phyloP scores from a whole-genome alignment of 2,113 vertebrate genomes.

The Orycteropus afer region DNA sequence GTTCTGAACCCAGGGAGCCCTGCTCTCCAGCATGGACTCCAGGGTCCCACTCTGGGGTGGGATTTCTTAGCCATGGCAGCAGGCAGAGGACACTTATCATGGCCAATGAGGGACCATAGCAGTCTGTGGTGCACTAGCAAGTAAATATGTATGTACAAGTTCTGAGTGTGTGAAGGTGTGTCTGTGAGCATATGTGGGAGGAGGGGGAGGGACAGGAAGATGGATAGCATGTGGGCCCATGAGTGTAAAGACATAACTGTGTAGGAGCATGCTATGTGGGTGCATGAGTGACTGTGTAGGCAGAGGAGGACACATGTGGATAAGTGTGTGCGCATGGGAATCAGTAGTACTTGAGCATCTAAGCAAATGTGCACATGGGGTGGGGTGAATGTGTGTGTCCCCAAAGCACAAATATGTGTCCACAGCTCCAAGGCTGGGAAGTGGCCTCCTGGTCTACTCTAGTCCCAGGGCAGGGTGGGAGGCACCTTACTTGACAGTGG shows the following conservation, averaged over 20 bases:
- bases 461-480: not conserved
- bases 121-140: not conserved
- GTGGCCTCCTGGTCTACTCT: not conserved
- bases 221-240: fast-evolving
- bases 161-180: not conserved
- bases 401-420: not conserved
- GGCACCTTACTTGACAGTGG: slow-evolving; percentile 96
- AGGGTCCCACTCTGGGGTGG: fast-evolving
- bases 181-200: not conserved
- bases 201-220: not conserved
- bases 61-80: not conserved
- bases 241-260: not conserved
- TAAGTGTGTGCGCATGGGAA: fast-evolving
- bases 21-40: not conserved
- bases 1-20: not conserved
- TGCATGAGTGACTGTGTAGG: fast-evolving
- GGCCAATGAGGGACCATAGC: not conserved
- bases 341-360: too few species aligned
- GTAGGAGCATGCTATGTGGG: not conserved
- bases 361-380: too few species aligned
- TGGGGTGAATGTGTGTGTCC: not conserved
- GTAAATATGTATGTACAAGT: fast-evolving
- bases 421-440: not conserved
- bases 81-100: not conserved
- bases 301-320: not conserved